phyloP scores from a whole-genome alignment of 1,140 invertebrate species.

The Mercenaria mercenaria region DNA sequence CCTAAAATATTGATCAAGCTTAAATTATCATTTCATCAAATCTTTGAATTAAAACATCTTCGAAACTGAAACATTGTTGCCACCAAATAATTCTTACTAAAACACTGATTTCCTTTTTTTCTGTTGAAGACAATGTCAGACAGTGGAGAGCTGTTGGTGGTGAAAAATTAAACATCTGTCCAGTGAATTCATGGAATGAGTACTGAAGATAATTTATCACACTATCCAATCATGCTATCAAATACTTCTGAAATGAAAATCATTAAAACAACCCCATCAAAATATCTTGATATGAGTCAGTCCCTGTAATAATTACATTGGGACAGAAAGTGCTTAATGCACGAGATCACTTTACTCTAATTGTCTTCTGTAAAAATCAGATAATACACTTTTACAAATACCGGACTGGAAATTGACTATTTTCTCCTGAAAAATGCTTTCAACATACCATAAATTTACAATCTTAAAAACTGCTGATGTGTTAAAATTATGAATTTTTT shows the following conservation, averaged over 20 bases:
- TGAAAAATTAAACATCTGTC: slow-evolving; percentile 20
- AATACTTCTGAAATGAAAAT: slow-evolving; percentile 18
- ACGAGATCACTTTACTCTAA: not conserved
- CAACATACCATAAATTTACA: too few relatives aligned
- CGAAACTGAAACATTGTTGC: too few relatives aligned
- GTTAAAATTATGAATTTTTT: too few relatives aligned
- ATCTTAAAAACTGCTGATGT: too few relatives aligned
- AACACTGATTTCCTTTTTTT: too few relatives aligned
- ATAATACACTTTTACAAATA: too few relatives aligned
- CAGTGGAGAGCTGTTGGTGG: not conserved
- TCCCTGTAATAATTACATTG: not conserved
- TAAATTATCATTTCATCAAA: too few relatives aligned
- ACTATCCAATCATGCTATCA: slow-evolving; percentile 18
- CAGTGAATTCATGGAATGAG: not conserved
- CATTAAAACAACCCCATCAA: slow-evolving; percentile 27
- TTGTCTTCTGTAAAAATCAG: not conserved
- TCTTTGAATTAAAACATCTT: too few relatives aligned
- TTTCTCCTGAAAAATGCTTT: too few relatives aligned
- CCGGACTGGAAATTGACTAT: too few relatives aligned
- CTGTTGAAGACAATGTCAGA: not conserved
- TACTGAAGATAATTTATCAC: not conserved
- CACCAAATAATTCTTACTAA: too few relatives aligned
- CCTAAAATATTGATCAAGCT: too few relatives aligned
- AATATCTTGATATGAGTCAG: slow-evolving; percentile 11
- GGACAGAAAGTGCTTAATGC: not conserved